A percentile compares a stretch with the other conserved stretches of the same genome.
These are phyloP conservation scores for Pseudolycoriella hygida DNA, from an alignment of 2,888 invertebrate genomes.

Conservation along the genomic window DNA sequence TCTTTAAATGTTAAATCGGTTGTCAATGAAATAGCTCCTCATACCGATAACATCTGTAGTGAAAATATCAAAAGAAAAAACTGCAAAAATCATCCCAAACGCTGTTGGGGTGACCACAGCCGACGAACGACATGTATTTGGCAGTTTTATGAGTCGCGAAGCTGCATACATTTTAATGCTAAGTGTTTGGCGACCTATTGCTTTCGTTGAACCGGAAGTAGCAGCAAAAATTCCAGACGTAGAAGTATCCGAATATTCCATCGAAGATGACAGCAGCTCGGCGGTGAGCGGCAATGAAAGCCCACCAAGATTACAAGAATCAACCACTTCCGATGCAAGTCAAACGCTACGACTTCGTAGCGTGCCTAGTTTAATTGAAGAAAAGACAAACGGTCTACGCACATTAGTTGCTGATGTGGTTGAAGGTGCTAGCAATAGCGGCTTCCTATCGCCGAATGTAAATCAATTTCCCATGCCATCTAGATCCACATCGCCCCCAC, in stretches of 20 bases:
- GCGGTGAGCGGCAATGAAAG: conserved; percentile 36
- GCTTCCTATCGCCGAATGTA: background rate
- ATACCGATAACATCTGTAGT: conserved; percentile 75
- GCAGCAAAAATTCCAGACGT: conserved; percentile 19
- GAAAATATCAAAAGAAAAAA: conserved; percentile 82
- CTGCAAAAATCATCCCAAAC: conserved; percentile 85
- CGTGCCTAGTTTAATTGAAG: background rate
- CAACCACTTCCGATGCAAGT: conserved; percentile 13
- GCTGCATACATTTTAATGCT: conserved; percentile 75
- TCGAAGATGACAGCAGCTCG: conserved; percentile 36
- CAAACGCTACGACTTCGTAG: conserved; percentile 13
- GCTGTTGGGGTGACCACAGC: conserved; percentile 71
- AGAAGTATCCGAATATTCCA: conserved; percentile 23
- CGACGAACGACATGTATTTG: conserved; percentile 75
- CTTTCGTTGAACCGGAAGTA: conserved; percentile 20
- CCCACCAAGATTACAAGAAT: conserved; percentile 18
- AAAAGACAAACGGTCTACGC: no score
- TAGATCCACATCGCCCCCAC: background rate
- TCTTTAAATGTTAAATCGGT: background rate
- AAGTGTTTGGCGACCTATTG: conserved; percentile 54
- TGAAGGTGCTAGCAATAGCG: background rate
- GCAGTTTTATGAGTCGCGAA: conserved; percentile 76
- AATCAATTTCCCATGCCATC: background rate
- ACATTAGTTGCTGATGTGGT: background rate
- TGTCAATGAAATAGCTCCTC: conserved; percentile 51